Percentiles rank a stretch among this genome's conserved stretches.
phyloP scores from a whole-genome alignment of 2,888 invertebrate species.

The Cantharis flavilabris region DNA sequence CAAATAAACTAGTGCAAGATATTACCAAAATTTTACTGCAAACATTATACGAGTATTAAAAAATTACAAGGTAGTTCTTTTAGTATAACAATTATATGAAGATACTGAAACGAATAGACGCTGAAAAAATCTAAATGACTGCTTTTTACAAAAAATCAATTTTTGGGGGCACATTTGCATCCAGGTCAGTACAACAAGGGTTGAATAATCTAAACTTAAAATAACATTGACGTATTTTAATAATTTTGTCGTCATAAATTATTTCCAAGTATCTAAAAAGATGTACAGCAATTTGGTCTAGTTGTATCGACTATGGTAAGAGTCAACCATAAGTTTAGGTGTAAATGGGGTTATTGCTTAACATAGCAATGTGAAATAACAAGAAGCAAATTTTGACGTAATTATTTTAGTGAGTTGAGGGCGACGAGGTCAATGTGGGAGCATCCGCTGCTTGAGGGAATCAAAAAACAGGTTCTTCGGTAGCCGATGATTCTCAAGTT shows the following conservation, averaged over 20 bases:
- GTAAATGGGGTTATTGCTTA: background rate
- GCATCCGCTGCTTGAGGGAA: constrained; percentile 35
- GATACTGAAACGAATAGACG: too few species aligned
- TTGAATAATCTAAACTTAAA: too few species aligned
- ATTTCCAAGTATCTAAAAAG: background rate
- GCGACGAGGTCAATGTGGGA: constrained; percentile 41
- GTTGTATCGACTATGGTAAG: background rate
- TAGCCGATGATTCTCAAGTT: constrained; percentile 30
- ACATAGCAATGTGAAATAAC: constrained; percentile 29
- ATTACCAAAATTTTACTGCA: too few species aligned
- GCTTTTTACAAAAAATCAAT: too few species aligned
- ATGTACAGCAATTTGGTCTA: background rate
- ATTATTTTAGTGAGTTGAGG: constrained; percentile 39
- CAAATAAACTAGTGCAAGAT: too few species aligned
- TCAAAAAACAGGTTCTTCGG: constrained; percentile 39
- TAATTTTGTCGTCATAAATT: background rate
- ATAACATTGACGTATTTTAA: background rate
- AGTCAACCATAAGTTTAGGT: background rate
- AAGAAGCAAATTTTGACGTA: constrained; percentile 41
- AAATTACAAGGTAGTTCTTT: too few species aligned
- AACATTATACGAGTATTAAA: too few species aligned
- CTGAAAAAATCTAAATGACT: too few species aligned
- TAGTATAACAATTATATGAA: too few species aligned
- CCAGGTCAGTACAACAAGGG: too few species aligned
- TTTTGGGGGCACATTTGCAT: too few species aligned